Evolutionary conservation across 2,113 vertebrate species (phyloP).

Genomic region (Etheostoma cragini): DNA sequence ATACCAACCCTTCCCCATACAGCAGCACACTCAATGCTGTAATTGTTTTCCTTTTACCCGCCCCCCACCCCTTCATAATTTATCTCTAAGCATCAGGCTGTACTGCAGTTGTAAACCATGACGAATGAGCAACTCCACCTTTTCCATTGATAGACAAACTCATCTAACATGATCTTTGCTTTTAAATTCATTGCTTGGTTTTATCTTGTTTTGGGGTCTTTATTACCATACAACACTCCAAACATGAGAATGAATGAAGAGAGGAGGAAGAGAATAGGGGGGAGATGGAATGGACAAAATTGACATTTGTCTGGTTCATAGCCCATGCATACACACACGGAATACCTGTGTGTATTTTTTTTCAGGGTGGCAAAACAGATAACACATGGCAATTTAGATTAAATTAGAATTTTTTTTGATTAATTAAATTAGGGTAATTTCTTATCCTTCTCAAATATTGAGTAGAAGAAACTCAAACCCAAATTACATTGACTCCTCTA

Average conservation of each 20-base stretch:
- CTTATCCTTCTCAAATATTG: neutral
- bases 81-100: conserved; percentile 80
- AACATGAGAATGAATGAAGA: conserved; percentile 71
- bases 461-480: neutral
- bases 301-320: conserved; percentile 75
- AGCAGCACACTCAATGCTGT: conserved; percentile 64
- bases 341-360: conserved; percentile 48
- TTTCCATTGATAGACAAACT: conserved; percentile 71
- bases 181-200: conserved; percentile 78
- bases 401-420: neutral
- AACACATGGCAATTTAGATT: conserved; percentile 42
- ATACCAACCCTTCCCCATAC: conserved; percentile 37
- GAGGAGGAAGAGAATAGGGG: conserved; percentile 37
- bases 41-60: conserved; percentile 42
- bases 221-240: conserved; percentile 71
- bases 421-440: neutral
- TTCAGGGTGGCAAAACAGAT: conserved; percentile 58
- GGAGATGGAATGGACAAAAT: conserved; percentile 72
- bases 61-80: conserved; percentile 65
- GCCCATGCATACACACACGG: conserved; percentile 48
- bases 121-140: conserved; percentile 80
- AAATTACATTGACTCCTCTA: neutral
- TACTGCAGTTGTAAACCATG: conserved; percentile 79
- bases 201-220: conserved; percentile 69
- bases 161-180: conserved; percentile 75